Evolutionary conservation across 1,140 invertebrate genomes (phyloP), one percentile per base, ranked within the genome.

Genomic region (Phocides pigmalion): DNA sequence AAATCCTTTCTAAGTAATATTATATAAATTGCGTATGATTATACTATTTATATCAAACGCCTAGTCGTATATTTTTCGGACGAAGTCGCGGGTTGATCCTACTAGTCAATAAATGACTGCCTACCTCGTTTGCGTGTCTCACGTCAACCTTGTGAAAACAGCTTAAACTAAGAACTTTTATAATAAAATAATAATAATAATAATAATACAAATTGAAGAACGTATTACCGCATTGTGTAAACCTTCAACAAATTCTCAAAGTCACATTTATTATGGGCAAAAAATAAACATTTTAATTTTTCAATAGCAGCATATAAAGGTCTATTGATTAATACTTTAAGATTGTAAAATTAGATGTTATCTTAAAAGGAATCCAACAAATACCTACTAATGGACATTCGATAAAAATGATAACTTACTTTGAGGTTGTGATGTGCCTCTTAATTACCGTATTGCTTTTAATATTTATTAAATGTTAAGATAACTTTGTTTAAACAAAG

Each of bases 281-380:
- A 19, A 16, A 44, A 9, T 16, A 9, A 11, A 44, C 17, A 44
- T 11, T 44, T 17, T 12, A 44, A 44, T 44, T 0, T 44, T 46
- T 0, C n/a, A 22, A 4, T 0, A 17, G 42, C 17, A n/a, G 16
- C 9, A 46, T 11, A 22, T 14, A 46, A 46, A 11, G 9, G 19
- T 46, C 9, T 19, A 2, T 19, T 19, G 16, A 17, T 17, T 46
- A 4, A 22, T 11, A 46, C n/a, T 17, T 46, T 4, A 19, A 46
- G 16, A 17, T 46, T 5, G 15, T 4, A 46, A 11, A n/a, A 46
- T 22, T 0, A 46, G 19, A 46, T 46, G 17, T 17, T 15, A 35
- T 62, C 51, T 51, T 39, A 37, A 49, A 44, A 51, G 47, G 19
- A 42, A 62, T 22, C 41, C 35, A 42, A 53, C 12, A 39, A 14